These are phyloP conservation scores for Gila orcuttii DNA, from an alignment of 2,113 vertebrate species.

Conservation along the genomic window DNA sequence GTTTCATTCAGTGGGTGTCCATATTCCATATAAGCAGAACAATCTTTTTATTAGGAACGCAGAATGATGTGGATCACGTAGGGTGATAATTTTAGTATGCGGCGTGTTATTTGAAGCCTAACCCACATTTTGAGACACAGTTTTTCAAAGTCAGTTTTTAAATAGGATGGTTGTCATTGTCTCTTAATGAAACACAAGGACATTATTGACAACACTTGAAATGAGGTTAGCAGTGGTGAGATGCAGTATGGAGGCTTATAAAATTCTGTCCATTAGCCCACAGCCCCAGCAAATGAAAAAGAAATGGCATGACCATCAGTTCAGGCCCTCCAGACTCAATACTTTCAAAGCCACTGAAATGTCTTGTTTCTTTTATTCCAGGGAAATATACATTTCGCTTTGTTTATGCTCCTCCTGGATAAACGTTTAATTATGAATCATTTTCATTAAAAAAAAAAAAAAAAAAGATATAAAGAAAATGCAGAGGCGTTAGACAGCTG, in stretches of 20 bases:
- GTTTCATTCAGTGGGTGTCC: background rate
- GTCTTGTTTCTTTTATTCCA: constrained; percentile 64
- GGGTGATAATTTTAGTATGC: constrained; percentile 10
- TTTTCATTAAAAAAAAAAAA: constrained; percentile 48
- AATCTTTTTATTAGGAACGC: background rate
- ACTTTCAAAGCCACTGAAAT: constrained; percentile 62
- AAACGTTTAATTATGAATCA: constrained; percentile 73
- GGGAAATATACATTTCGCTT: constrained; percentile 59
- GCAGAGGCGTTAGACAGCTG: constrained; percentile 24
- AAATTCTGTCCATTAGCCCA: constrained; percentile 73
- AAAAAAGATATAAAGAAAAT: constrained; percentile 13
- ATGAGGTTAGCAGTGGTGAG: constrained; percentile 74
- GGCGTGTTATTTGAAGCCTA: constrained; percentile 33
- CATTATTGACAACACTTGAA: constrained; percentile 74
- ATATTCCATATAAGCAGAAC: background rate
- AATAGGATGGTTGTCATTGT: constrained; percentile 56
- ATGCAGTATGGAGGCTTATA: constrained; percentile 75
- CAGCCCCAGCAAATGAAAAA: constrained; percentile 63
- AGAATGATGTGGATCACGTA: background rate
- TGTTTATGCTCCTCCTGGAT: constrained; percentile 67
- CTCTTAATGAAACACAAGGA: constrained; percentile 73
- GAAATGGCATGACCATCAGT: constrained; percentile 62
- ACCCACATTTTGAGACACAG: constrained; percentile 16
- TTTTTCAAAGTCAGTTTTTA: constrained; percentile 34
- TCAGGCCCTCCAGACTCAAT: constrained; percentile 49